Base-by-base conservation (phyloP, 2,888 invertebrate genomes). In the Drosophila yooni region DNA sequence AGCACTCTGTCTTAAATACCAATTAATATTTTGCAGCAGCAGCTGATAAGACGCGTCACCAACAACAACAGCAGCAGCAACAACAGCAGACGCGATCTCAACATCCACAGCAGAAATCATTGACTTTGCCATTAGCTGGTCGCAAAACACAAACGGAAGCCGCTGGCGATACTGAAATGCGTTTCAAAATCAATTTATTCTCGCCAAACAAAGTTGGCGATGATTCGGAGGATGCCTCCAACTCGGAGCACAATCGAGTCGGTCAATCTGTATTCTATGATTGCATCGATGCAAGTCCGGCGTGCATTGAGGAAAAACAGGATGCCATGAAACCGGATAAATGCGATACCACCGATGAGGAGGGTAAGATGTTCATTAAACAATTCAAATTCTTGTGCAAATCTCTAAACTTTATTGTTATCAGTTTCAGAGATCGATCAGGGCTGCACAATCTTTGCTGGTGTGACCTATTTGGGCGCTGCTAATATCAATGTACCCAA, bases 401-500 rank as follows among this genome's bases (percentile, higher is more conserved):
- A 40, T 46, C 10, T 31, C n/a, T 62, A 21, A 53, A 4, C 7
- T 13, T 2, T 11, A 13, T 50, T 10, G 27, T 25, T 43, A 2
- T n/a, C 93, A 95, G 96, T 96, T 92, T 96, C 96, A 89, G 96
- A 97, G 93, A 96, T 96, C 79, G 96, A 97, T 93, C 97, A 97
- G 94, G 97, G 97, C 80, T 97, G 97, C 92, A 97, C 98, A 21
- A 96, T 98, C 90, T 98, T 98, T 94, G 96, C 97, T 90, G 97
- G 98, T 1, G 97, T 99, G 51, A 97, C 97, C 71, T 99, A 99
- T 94, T 94, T 99, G 83, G 99, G 99, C 51, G 97, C 98, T 15
- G 97, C 98, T 62, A 96, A 96, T 81, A 98, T 99, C 85, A 96
- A 97, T 91, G 97, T 98, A 15, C 98, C 99, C 0, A 97, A 98